Base-by-base conservation (phyloP, 2,113 vertebrate genomes). In the Phalacrocorax carbo region DNA sequence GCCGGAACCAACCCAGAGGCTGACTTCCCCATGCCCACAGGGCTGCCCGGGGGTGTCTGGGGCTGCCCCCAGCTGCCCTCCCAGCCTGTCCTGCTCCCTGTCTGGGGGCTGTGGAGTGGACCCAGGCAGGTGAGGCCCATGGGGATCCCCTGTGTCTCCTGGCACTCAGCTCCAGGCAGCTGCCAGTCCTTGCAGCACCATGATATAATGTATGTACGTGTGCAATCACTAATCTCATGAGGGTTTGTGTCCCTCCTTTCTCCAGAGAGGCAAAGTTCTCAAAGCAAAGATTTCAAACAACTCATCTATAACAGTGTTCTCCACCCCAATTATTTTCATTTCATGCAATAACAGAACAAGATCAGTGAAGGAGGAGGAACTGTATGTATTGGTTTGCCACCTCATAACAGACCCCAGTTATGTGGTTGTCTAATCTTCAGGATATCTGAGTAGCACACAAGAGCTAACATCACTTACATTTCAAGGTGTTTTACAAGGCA, bases 161-260 rank as follows among this genome's bases (percentile, higher is more conserved):
- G 21, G 27, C 19, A 29, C 8, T 20, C 27, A n/a, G 23, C 40
- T 61, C 7, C 81, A 76, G 44, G 30, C 49, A 81, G 12, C 22
- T 69, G 32, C 29, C 49, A 48, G 32, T 7, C 8, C 44, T 65
- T 0, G 0, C 1, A 8, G 21, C 23, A 52, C 40, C 32, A 38
- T 69, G 58, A n/a, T 9, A 15, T 26, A 38, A 27, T 5, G 8
- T 2, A 19, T 0, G 1, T 4, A 19, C 0, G 1, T 4, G 5
- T 52, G 44, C 5, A 52, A 12, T 30, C 66, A 60, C 10, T 49
- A 17, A 57, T 44, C 18, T 88, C n/a, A 13, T 25, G 7, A 64
- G 10, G 13, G 10, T 15, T 42, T 86, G 15, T 42, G 11, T 46
- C 68, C 29, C n/a, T 77, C 20, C 15, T 32, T 42, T 42, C 40